Conservation (phyloP, 2,113 vertebrate genomes). For the Sturnira hondurensis region DNA sequence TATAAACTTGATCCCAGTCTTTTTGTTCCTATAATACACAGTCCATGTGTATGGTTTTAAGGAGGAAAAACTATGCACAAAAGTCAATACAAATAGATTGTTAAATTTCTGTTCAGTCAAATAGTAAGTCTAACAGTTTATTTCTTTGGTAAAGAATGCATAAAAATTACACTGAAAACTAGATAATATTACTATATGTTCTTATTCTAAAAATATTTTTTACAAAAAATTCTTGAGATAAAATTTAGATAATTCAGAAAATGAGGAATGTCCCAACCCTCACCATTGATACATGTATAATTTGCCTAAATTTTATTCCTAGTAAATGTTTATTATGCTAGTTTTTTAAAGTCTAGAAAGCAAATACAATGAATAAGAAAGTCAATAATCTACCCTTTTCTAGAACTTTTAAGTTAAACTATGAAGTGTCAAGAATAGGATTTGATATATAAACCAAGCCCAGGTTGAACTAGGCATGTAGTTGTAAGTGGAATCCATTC, state of each 20-base stretch:
- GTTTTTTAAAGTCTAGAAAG: background rate
- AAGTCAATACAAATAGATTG: background rate
- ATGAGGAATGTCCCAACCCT: background rate
- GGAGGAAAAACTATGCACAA: background rate
- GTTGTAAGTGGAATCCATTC: background rate
- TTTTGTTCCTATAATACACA: background rate
- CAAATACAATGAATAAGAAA: background rate
- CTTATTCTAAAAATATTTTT: slow-evolving; percentile 4
- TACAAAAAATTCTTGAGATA: slow-evolving; percentile 14
- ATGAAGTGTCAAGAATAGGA: background rate
- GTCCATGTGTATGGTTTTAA: background rate
- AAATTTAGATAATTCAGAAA: slow-evolving; percentile 20
- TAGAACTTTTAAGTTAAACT: background rate
- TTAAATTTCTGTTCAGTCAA: background rate
- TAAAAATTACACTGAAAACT: background rate
- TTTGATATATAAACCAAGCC: background rate
- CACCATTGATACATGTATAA: background rate
- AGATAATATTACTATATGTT: background rate
- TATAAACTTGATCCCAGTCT: background rate
- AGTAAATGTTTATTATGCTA: background rate
- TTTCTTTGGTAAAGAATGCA: slow-evolving; percentile 4
- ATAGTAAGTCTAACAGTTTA: background rate
- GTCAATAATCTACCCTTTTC: background rate
- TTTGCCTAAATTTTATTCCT: background rate
- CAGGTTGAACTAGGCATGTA: background rate